Evolutionary conservation across 2,888 invertebrate genomes (phyloP).

Genomic region (Acrocyrtus sp.): DNA sequence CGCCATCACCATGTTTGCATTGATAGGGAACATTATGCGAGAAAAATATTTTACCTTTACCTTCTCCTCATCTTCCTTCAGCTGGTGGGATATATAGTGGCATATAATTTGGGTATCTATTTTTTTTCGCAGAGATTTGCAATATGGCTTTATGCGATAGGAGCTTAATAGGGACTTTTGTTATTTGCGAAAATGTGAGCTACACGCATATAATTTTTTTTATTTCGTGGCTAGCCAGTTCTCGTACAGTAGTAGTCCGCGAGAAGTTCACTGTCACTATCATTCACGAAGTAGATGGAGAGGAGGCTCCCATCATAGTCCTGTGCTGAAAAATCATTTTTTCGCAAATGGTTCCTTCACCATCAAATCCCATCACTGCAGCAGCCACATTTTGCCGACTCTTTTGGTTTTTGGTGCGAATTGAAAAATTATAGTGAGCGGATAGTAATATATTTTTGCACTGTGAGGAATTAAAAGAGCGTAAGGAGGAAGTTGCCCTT

Average conservation of each 20-base stretch:
- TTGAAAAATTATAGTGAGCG: not conserved
- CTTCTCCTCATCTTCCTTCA: conserved; percentile 29
- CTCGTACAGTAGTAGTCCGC: conserved; percentile 10
- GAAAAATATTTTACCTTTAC: conserved; percentile 26
- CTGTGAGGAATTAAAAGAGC: not conserved
- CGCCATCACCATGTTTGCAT: conserved; percentile 32
- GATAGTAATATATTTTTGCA: not conserved
- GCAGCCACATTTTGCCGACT: conserved; percentile 32
- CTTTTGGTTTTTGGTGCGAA: not conserved
- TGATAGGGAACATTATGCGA: conserved; percentile 35
- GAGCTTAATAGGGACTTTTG: not conserved
- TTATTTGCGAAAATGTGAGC: not conserved
- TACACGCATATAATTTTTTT: conserved; percentile 16
- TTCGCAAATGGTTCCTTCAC: conserved; percentile 15
- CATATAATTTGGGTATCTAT: no score
- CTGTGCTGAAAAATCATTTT: conserved; percentile 11
- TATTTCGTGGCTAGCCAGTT: conserved; percentile 41
- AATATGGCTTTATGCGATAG: not conserved
- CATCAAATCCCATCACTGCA: conserved; percentile 5
- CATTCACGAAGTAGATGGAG: conserved; percentile 41
- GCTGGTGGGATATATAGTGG: no score
- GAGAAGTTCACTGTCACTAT: conserved; percentile 50
- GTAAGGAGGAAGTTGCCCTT: conserved; percentile 33
- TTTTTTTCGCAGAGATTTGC: no score
- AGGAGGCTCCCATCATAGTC: conserved; percentile 31